Conservation (phyloP, 2,113 vertebrate genomes). For the Catharus bicknelli region DNA sequence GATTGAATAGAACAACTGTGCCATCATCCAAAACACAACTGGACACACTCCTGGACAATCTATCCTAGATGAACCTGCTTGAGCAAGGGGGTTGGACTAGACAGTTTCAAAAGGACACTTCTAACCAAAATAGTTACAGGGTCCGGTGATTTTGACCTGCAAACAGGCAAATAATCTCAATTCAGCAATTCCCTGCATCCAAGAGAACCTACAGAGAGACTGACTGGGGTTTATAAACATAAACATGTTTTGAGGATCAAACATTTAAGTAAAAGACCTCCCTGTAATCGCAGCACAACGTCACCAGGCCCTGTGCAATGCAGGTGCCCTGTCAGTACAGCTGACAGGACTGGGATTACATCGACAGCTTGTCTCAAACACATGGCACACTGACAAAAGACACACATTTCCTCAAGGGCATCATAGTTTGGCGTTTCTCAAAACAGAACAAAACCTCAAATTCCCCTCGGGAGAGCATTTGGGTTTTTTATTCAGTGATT, state of each 20-base stretch:
- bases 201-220: not conserved
- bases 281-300: not conserved
- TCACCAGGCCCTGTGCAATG: not conserved
- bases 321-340: constrained; percentile 5
- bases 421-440: not conserved
- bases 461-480: not conserved
- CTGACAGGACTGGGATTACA: constrained; percentile 26
- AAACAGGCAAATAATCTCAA: not conserved
- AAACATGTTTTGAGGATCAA: not conserved
- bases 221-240: not conserved
- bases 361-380: not conserved
- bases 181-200: not conserved
- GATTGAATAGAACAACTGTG: not conserved
- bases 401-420: constrained; percentile 25
- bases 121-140: not conserved
- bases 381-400: constrained; percentile 23
- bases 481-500: not conserved
- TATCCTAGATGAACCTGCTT: not conserved
- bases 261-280: not conserved
- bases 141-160: not conserved
- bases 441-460: constrained; percentile 8
- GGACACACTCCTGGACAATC: not conserved
- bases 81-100: not conserved
- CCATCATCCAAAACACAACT: not conserved
- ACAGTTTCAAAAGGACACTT: not conserved